Percentiles rank a stretch among this genome's conserved stretches.
Conservation (phyloP, 2,888 invertebrate species). For the Aplocera efformata region DNA sequence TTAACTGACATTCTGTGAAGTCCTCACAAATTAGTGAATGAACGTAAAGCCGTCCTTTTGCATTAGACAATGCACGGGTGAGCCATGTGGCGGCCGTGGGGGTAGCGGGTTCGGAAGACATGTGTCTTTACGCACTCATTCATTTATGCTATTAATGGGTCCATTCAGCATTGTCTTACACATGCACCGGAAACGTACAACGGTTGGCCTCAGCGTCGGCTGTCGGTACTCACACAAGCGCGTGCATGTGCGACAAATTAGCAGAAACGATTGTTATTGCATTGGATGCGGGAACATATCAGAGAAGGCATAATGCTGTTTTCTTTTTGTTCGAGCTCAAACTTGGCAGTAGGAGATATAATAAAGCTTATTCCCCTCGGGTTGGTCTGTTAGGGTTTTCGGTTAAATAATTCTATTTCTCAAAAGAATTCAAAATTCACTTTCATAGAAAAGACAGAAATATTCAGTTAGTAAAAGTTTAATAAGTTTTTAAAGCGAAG, state of each 20-base stretch:
- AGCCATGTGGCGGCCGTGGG: conserved; percentile 56
- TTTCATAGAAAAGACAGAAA: too few species aligned
- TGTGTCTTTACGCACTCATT: conserved; percentile 73
- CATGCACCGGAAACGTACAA: conserved; percentile 69
- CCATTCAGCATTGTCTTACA: conserved; percentile 77
- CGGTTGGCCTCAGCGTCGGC: conserved; percentile 33
- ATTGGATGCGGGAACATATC: conserved; percentile 13
- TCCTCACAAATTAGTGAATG: conserved; percentile 61
- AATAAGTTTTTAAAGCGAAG: too few species aligned
- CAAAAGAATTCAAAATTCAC: too few species aligned
- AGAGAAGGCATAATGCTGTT: neutral
- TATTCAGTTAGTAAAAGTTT: too few species aligned
- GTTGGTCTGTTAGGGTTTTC: too few species aligned
- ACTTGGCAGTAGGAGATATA: too few species aligned
- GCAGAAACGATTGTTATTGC: conserved; percentile 51
- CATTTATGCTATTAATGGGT: conserved; percentile 74
- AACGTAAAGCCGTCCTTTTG: conserved; percentile 63
- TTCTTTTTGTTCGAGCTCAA: too few species aligned
- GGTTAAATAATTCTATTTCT: too few species aligned
- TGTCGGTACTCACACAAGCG: conserved; percentile 30
- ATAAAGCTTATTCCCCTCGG: too few species aligned
- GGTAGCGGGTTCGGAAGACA: conserved; percentile 62
- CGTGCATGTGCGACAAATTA: conserved; percentile 56
- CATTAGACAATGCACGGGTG: conserved; percentile 65
- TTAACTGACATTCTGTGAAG: conserved; percentile 62